Evolutionary conservation across 2,888 invertebrate genomes (phyloP).

Genomic region (Pollenia labialis): DNA sequence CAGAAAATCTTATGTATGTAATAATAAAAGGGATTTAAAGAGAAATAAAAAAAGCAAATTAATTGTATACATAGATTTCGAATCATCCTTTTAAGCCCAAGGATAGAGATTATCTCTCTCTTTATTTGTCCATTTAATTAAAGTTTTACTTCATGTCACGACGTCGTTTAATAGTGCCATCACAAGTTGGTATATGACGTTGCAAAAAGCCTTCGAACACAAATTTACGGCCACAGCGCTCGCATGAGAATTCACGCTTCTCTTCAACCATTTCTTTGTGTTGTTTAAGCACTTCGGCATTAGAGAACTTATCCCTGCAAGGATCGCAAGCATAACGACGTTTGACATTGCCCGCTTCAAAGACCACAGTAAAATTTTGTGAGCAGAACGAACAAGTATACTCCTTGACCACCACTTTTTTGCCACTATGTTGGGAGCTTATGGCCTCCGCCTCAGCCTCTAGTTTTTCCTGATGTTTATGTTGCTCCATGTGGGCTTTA

Average conservation of each 20-base stretch:
- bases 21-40: constrained; percentile 63
- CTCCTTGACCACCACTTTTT: constrained; percentile 83
- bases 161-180: constrained; percentile 83
- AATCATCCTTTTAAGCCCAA: constrained; percentile 20
- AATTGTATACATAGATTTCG: constrained; percentile 22
- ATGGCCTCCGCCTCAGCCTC: constrained; percentile 81
- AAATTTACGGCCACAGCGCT: constrained; percentile 83
- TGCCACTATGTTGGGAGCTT: constrained; percentile 80
- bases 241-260: constrained; percentile 82
- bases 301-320: constrained; percentile 83
- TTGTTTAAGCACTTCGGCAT: constrained; percentile 81
- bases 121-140: constrained; percentile 9
- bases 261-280: constrained; percentile 83
- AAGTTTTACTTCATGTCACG: constrained; percentile 81
- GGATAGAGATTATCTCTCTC: not conserved
- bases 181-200: constrained; percentile 82
- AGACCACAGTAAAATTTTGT: constrained; percentile 82
- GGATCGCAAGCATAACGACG: constrained; percentile 83
- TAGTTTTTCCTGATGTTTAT: constrained; percentile 81
- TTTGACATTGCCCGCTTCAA: constrained; percentile 83
- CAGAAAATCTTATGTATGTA: constrained; percentile 68
- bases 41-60: constrained; percentile 48
- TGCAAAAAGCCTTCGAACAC: constrained; percentile 84
- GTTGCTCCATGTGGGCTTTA: constrained; percentile 81
- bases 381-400: constrained; percentile 83